phyloP scores from a whole-genome alignment of 92 coral and sea anemone species.

The Zoanthus gigantus region DNA sequence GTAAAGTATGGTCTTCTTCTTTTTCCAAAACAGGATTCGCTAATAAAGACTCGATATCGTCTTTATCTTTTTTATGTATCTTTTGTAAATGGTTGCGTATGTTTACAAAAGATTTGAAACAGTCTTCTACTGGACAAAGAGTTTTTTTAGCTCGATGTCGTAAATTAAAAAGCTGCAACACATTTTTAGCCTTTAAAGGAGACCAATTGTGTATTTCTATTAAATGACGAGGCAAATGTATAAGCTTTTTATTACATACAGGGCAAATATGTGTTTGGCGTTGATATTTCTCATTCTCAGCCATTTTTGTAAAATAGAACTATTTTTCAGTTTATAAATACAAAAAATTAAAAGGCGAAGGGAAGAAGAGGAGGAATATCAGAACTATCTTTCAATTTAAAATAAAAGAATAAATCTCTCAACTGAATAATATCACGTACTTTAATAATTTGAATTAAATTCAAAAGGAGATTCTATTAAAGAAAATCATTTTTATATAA shows the following conservation, averaged over 20 bases:
- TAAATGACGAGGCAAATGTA: neutral
- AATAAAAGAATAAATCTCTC: neutral
- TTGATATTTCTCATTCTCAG: neutral
- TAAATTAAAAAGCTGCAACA: neutral
- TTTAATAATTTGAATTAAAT: neutral
- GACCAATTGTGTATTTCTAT: neutral
- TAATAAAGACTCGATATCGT: neutral
- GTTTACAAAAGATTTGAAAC: neutral
- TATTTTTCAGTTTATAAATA: neutral
- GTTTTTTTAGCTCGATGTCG: neutral
- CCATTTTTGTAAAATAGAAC: too few relatives aligned
- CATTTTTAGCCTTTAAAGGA: neutral
- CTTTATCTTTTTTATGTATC: neutral
- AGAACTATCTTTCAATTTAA: too few relatives aligned
- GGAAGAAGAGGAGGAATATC: neutral
- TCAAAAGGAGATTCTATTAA: neutral
- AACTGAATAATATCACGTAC: neutral
- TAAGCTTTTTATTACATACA: neutral
- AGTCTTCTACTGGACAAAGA: neutral
- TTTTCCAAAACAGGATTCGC: neutral
- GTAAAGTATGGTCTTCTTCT: neutral
- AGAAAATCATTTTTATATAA: neutral
- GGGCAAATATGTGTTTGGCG: neutral
- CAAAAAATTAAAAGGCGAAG: neutral
- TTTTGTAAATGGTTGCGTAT: neutral